A percentile compares a stretch with the other conserved stretches of the same genome.
phyloP scores from a whole-genome alignment of 1,140 invertebrate species.

The Dolichoris vasculosae region DNA sequence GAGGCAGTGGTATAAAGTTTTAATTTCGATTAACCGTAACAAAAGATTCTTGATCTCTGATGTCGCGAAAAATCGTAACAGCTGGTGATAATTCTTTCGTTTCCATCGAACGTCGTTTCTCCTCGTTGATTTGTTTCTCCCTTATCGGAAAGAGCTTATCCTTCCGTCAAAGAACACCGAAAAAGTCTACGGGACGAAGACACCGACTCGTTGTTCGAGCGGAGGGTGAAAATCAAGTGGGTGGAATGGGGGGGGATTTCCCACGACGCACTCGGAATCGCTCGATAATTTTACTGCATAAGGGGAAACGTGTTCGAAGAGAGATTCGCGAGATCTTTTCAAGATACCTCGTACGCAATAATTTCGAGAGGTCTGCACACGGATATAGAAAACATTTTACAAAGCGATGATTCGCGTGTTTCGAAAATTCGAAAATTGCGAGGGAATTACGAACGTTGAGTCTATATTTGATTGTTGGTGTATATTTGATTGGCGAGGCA shows the following conservation, averaged over 20 bases:
- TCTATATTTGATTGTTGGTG: neutral
- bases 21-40: too few species aligned
- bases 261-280: neutral
- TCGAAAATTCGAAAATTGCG: neutral
- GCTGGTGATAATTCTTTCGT: neutral
- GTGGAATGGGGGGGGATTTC: neutral
- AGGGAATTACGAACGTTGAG: neutral
- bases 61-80: neutral
- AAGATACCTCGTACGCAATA: neutral
- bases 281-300: constrained; percentile 19
- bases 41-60: too few species aligned
- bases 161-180: neutral
- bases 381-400: neutral
- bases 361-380: neutral
- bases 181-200: neutral
- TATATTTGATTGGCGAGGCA: neutral
- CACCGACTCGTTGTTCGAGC: neutral
- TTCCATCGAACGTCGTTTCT: neutral
- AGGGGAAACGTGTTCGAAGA: neutral
- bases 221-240: neutral
- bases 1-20: too few species aligned
- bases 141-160: constrained; percentile 14
- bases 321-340: neutral
- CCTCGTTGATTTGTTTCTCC: neutral
- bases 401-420: too few species aligned